phyloP scores from a whole-genome alignment of 2,113 vertebrate species.

The Carlito syrichta region DNA sequence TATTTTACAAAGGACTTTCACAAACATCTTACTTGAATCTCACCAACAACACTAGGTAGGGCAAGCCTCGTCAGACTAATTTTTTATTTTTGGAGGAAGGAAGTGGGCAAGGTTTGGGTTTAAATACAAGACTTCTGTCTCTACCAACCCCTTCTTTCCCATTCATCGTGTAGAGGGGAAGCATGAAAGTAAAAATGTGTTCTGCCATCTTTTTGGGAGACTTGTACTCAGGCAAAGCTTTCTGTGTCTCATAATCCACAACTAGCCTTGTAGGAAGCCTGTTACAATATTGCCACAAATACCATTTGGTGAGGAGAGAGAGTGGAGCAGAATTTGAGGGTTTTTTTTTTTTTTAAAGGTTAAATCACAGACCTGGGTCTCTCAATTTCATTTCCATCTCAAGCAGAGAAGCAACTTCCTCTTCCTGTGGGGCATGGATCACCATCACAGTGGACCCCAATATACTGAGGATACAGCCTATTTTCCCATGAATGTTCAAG shows the following conservation, averaged over 20 bases:
- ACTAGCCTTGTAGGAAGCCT: neutral
- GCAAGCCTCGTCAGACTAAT: neutral
- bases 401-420: conserved; percentile 84
- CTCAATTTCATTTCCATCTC: conserved; percentile 87
- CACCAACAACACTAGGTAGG: neutral
- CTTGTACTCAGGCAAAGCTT: neutral
- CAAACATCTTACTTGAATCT: neutral
- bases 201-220: neutral
- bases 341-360: neutral
- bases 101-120: neutral
- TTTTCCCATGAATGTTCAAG: conserved; percentile 88
- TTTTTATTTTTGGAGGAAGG: neutral
- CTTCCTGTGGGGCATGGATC: conserved; percentile 86
- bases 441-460: conserved; percentile 88
- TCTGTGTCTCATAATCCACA: neutral
- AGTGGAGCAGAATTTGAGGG: neutral
- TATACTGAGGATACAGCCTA: conserved; percentile 85
- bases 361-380: conserved; percentile 84
- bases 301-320: neutral
- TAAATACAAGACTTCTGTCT: neutral
- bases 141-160: neutral
- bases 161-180: neutral
- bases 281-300: neutral
- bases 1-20: neutral
- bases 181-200: neutral